These are phyloP conservation scores for Coreoperca whiteheadi DNA, from an alignment of 2,113 vertebrate species.

Conservation along the genomic window DNA sequence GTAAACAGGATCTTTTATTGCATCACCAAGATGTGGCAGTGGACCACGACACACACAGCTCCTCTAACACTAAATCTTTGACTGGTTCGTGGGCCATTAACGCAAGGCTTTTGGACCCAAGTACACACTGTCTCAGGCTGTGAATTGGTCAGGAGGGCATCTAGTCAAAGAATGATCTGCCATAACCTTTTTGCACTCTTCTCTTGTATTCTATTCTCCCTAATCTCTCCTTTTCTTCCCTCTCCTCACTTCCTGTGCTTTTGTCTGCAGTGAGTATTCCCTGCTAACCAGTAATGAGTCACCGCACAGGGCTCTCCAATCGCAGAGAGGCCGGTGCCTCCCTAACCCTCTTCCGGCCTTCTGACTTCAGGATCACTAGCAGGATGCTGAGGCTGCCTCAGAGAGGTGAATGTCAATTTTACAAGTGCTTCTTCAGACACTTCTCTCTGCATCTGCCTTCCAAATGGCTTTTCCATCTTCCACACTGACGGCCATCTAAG, in stretches of 20 bases:
- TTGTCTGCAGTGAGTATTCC: slow-evolving; percentile 43
- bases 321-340: slow-evolving; percentile 8
- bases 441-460: slow-evolving; percentile 34
- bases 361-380: slow-evolving; percentile 21
- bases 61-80: slow-evolving; percentile 63
- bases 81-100: slow-evolving; percentile 52
- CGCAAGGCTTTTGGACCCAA: slow-evolving; percentile 17
- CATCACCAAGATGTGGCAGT: slow-evolving; percentile 77
- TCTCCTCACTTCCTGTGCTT: slow-evolving; percentile 5
- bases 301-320: slow-evolving; percentile 43
- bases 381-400: slow-evolving; percentile 26
- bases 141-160: slow-evolving; percentile 35
- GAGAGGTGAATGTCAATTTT: slow-evolving; percentile 25
- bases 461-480: slow-evolving; percentile 53
- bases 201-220: background rate
- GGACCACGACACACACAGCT: slow-evolving; percentile 74
- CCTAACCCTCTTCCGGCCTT: slow-evolving; percentile 35
- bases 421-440: slow-evolving; percentile 42
- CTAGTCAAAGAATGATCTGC: background rate
- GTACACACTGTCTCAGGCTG: background rate
- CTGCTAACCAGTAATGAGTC: slow-evolving; percentile 53
- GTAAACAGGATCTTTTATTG: slow-evolving; percentile 78
- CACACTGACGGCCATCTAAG: background rate
- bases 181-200: background rate
- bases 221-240: background rate